Base-by-base conservation (phyloP, 2,888 invertebrate genomes). In the Dryobota labecula region DNA sequence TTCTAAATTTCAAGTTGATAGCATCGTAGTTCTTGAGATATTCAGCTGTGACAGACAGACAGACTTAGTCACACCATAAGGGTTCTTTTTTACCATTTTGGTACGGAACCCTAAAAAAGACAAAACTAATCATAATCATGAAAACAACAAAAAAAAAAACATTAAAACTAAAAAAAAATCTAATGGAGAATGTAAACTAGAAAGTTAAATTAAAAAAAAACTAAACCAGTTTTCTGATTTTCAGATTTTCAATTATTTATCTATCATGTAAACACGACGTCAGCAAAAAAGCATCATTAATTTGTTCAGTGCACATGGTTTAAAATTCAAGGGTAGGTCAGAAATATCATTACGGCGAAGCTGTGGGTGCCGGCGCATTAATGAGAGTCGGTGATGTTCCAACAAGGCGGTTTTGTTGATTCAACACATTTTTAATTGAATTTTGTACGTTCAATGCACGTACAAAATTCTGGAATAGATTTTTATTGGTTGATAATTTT, bases 351-450 rank as follows among this genome's bases (percentile, higher is more conserved):
- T 83, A 85, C 67, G 82, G 45, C 33, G 66, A 56, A 56, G 54
- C 58, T 54, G 73, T 20, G 47, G 80, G 75, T 89, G 89, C 60
- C 83, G 66, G 60, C 74, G 89, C 89, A 89, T 89, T 89, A 89
- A 89, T 89, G 88, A 89, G 87, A 65, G 53, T 27, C 60, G n/a
- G 47, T 66, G 57, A 45, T 41, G 56, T 56, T 54, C 51, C 30
- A 61, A 58, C 70, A 61, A 36, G 49, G 63, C 41, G 20, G 47
- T 54, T 67, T 65, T 45, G 77, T 68, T 73, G 45, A 47, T 38
- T 70, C 63, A 73, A 80, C 73, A 75, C 45, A 68, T 71, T 78
- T 75, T 65, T 80, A 77, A 84, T 84, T 77, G 60, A 70, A 80
- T 76, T 82, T 77, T 60, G 43, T 57, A 73, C 56, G 47, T 47